These are phyloP conservation scores for Cephus runcator DNA, from an alignment of 2,888 invertebrate species.

Conservation along the genomic window DNA sequence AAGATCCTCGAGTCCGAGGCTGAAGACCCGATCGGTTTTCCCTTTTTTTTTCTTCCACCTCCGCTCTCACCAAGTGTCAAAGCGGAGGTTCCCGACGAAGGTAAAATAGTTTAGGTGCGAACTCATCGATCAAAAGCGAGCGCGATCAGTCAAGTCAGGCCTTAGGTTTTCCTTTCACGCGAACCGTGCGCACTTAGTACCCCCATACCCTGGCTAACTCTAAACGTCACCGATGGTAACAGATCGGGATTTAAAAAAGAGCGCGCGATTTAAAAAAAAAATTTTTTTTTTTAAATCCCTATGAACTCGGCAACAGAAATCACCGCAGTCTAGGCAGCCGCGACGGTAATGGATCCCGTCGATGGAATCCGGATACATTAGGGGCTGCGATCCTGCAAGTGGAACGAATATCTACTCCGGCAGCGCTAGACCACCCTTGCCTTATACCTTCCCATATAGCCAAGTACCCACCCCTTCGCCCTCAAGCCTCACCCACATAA, in stretches of 20 bases:
- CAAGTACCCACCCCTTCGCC: slow-evolving; percentile 1
- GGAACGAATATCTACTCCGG: slow-evolving; percentile 33
- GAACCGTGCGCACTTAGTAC: not conserved
- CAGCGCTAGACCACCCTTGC: not conserved
- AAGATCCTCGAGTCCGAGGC: slow-evolving; percentile 43
- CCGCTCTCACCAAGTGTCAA: no score
- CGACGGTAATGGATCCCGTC: slow-evolving; percentile 27
- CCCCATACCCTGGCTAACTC: not conserved
- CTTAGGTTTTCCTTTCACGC: not conserved
- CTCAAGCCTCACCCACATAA: slow-evolving; percentile 35
- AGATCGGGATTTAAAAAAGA: not conserved
- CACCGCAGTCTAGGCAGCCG: not conserved
- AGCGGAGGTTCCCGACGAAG: not conserved
- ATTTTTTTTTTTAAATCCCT: not conserved
- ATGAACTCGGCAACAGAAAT: not conserved
- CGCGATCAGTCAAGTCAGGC: not conserved
- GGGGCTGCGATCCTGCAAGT: slow-evolving; percentile 34
- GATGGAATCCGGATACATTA: slow-evolving; percentile 30
- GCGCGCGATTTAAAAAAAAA: not conserved
- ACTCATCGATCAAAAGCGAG: not conserved
- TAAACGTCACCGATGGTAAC: not conserved
- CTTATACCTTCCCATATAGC: not conserved
- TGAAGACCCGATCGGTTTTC: not conserved
- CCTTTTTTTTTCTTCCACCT: no score
- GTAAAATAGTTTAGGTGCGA: not conserved